These are phyloP conservation scores for Coryphaenoides rupestris DNA, from an alignment of 2,113 vertebrate genomes.

Conservation along the genomic window DNA sequence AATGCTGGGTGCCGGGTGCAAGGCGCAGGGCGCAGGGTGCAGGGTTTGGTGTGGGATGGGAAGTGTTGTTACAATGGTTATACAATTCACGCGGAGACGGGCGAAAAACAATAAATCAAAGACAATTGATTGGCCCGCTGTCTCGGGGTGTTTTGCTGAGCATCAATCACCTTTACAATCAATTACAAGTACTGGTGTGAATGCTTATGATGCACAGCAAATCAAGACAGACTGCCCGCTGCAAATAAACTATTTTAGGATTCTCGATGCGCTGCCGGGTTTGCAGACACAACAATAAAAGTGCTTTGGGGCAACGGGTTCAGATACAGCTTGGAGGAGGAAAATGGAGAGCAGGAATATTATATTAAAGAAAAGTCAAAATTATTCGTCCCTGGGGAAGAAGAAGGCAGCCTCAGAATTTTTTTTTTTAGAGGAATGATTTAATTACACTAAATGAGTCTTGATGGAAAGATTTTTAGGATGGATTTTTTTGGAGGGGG, in stretches of 20 bases:
- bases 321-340: slow-evolving; percentile 12
- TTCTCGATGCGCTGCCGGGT: slow-evolving; percentile 11
- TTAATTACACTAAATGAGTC: no score
- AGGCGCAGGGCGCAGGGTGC: no score
- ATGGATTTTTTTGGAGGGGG: no score
- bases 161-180: slow-evolving; percentile 66
- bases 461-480: no score
- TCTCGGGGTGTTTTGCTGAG: slow-evolving; percentile 47
- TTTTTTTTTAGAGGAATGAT: not conserved
- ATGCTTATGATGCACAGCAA: slow-evolving; percentile 47
- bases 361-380: not conserved
- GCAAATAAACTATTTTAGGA: slow-evolving; percentile 34
- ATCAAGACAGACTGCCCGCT: slow-evolving; percentile 34
- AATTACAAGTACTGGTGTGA: slow-evolving; percentile 53
- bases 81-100: slow-evolving; percentile 27
- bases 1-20: no score
- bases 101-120: slow-evolving; percentile 62
- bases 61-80: slow-evolving; percentile 38
- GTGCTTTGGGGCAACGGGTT: slow-evolving; percentile 18
- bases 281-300: slow-evolving; percentile 16
- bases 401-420: not conserved
- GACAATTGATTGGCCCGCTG: slow-evolving; percentile 61
- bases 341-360: slow-evolving; percentile 1
- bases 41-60: slow-evolving; percentile 25
- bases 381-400: not conserved